A percentile compares a stretch with the other conserved stretches of the same genome.
Conservation (phyloP, 1,140 invertebrate species). For the Drosophila biarmipes region DNA sequence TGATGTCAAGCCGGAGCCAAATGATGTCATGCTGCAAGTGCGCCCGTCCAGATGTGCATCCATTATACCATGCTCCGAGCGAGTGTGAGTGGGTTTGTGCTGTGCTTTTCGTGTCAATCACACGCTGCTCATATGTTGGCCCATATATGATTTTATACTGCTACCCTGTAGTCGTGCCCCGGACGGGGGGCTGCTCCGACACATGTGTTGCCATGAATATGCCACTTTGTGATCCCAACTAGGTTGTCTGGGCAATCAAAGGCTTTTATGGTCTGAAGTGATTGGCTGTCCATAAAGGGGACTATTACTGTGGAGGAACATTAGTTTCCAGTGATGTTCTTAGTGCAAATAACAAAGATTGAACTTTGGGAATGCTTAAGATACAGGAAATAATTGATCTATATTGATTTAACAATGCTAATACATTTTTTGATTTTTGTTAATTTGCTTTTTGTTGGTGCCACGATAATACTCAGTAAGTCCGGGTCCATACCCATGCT, state of each 20-base stretch:
- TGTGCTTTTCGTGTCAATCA: conserved; percentile 81
- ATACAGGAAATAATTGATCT: too few species aligned
- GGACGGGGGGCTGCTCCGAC: not conserved
- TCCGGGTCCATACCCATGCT: conserved; percentile 1
- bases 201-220: conserved; percentile 2
- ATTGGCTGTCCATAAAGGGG: not conserved
- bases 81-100: conserved; percentile 19
- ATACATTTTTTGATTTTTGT: too few species aligned
- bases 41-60: conserved; percentile 78
- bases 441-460: too few species aligned
- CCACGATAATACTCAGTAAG: not conserved
- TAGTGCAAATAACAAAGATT: not conserved
- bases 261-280: conserved; percentile 33
- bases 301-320: not conserved
- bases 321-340: not conserved
- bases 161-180: conserved; percentile 46
- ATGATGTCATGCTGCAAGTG: conserved; percentile 82
- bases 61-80: conserved; percentile 73
- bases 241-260: conserved; percentile 21
- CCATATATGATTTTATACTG: conserved; percentile 50
- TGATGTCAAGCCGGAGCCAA: conserved; percentile 67
- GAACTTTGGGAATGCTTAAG: too few species aligned
- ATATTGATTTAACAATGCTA: too few species aligned
- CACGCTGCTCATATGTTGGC: conserved; percentile 74
- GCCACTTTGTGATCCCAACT: conserved; percentile 8